Base-by-base conservation (phyloP, 2,888 invertebrate genomes). In the Dasysyrphus albostriatus region DNA sequence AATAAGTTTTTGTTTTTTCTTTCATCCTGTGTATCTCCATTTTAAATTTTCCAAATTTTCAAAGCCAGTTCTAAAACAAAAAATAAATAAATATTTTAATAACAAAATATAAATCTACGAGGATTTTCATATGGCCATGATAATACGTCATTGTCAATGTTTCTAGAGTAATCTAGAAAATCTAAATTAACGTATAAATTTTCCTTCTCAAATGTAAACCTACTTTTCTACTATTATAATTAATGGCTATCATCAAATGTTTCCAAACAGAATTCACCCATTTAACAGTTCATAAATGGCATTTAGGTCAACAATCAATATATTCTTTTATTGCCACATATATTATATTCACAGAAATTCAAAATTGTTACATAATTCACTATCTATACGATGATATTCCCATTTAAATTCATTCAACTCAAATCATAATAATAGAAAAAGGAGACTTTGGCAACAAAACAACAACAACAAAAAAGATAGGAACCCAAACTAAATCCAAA, bases 361-460 rank as follows among this genome's bases (percentile, higher is more conserved):
- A 29, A 63, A 34, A 44, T 67, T 59, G 24, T 69, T 61, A 75
- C 63, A 59, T 70, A 63, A 69, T 54, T 69, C 19, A 61, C 69
- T 51, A 24, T 34, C 37, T 19, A 12, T 3, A 34, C 34, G 19
- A 39, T 47, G 16, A 44, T 47, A 59, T n/a, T 54, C 69, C 67
- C 61, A 54, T 79, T 80, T 84, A 72, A 72, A 80, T 77, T 69
- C 73, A 81, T 81, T 84, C 70, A 73, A 56, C 51, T 69, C 63
- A 49, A 80, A 76, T 76, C 61, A 34, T 67, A 73, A 76, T 63
- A 58, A 58, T 44, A 47, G 39, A 1, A 61, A 58, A 58, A 24
- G 32, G 6, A 34, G 24, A 44, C 29, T 29, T 29, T 3, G 19
- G 16, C 19, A 56, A 56, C 32, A 14, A 42, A n/a, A 29, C n/a